Base-by-base conservation (phyloP, 1,140 invertebrate species). In the Bicyclus anynana region DNA sequence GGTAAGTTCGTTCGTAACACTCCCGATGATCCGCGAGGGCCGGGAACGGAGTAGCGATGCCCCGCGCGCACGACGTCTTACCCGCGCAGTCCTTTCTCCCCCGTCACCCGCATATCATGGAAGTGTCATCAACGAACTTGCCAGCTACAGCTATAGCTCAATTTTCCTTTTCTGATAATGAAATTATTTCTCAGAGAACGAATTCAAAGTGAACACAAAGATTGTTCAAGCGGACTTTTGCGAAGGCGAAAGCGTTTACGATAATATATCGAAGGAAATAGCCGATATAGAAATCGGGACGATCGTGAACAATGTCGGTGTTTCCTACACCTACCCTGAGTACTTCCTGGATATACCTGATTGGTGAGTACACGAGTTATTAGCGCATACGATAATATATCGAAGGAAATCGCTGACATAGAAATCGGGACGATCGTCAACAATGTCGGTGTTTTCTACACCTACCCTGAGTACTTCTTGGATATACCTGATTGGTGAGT, bases 261-360 rank as follows among this genome's bases (percentile, higher is more conserved):
- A 93, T 0, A 92, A 91, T 52, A 96, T 98, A 46, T 90, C 92
- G 18, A 92, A 93, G 65, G 91, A 95, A 51, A 90, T 97, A 6
- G 87, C 89, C 6, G 94, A 92, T 1, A 88, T 99, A 1, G 96
- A 99, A 77, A 94, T 99, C 58, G 97, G 96, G 0, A 93, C 97
- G 13, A 89, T 99, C 7, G 92, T 99, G 4, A 99, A 99, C 84
- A 99, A 99, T 90, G 97, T 98, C 0, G 98, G 98, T 2, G 93
- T 97, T 59, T 96, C 95, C 50, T 98, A 98, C 83, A 89, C 93
- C 0, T 92, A 96, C 83, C 97, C 98, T 0, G 95, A 97, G 74
- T 94, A 95, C 69, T 96, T 97, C 78, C 86, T 94, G 0, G 91
- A 94, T 12, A 77, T 95, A 0, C 90, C 91, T 5, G 91, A 95